Conservation (phyloP, 2,888 invertebrate species). For the Himalopsyche kuldschensis region DNA sequence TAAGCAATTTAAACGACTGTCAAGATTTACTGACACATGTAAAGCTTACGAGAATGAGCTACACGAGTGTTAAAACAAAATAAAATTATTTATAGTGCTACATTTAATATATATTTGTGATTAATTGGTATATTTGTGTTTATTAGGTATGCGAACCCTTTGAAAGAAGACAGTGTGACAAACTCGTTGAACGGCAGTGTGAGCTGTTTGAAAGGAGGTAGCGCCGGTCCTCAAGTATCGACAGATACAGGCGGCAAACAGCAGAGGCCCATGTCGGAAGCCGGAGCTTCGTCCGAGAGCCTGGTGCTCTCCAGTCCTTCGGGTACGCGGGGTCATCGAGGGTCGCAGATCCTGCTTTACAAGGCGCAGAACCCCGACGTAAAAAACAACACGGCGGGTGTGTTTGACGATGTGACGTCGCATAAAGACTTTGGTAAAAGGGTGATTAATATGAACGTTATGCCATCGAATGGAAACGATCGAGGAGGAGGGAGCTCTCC, state of each 20-base stretch:
- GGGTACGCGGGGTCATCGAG: conserved; percentile 51
- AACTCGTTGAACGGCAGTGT: conserved; percentile 56
- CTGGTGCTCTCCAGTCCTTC: conserved; percentile 40
- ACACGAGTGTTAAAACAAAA: too few relatives aligned
- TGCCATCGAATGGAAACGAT: conserved; percentile 25
- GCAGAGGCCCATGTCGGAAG: conserved; percentile 36
- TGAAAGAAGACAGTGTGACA: conserved; percentile 64
- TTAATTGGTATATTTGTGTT: not conserved
- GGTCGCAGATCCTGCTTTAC: conserved; percentile 70
- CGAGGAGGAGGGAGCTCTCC: conserved; percentile 25
- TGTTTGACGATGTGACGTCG: conserved; percentile 58
- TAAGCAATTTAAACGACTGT: too few relatives aligned
- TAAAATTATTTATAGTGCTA: too few relatives aligned
- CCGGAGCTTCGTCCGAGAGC: conserved; percentile 37
- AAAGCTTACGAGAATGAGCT: too few relatives aligned
- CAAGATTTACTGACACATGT: too few relatives aligned
- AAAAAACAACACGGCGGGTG: conserved; percentile 78
- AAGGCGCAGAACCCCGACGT: conserved; percentile 85
- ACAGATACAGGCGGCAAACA: conserved; percentile 41
- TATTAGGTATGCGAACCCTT: conserved; percentile 70
- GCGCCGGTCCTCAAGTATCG: conserved; percentile 52
- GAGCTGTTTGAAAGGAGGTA: conserved; percentile 51
- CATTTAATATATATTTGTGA: not conserved
- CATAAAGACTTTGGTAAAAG: conserved; percentile 79
- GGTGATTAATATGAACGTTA: conserved; percentile 59